Evolutionary conservation across 2,888 invertebrate genomes (phyloP), one percentile per base, ranked within the genome.

Genomic region (Serrognathus titanus): DNA sequence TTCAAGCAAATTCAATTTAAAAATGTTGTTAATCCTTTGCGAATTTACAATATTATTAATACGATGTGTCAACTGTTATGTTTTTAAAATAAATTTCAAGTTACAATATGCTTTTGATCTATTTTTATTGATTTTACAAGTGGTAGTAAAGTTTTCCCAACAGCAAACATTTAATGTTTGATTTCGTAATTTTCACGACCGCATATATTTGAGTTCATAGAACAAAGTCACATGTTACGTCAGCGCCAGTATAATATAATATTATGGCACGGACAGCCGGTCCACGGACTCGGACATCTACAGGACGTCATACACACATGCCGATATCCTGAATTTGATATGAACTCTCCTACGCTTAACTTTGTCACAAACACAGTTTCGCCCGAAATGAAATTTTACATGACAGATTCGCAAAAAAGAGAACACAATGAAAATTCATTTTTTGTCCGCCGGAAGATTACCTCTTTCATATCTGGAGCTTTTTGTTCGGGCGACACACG

Each of bases 221-320:
- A 43, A 43, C 43, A 43, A 43, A 38, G 62, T 66, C 69, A 63
- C 64, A 69, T 69, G 67, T 31, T 67, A 66, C 65, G 67, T 67
- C 69, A 67, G 65, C 57, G 57, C 63, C 68, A 69, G 69, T 64
- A 70, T 71, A 68, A 70, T 71, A 69, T 69, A 67, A 69, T 69
- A 70, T 67, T 68, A 70, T 70, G 64, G 68, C 67, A 63, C 64
- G 62, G 69, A 63, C 70, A 71, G 69, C 68, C 69, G 71, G 66
- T 61, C 63, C 65, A 58, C 63, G 66, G 24, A 60, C 62, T 62
- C 63, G 67, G 63, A 66, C 66, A 65, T 66, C 63, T 65, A 66
- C 62, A 59, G 68, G 65, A 69, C 66, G 71, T 72, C 72, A 70
- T 63, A 56, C 67, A 69, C 72, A 72, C 65, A 68, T 72, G 72